Base-by-base conservation (phyloP, 2,888 invertebrate species). In the Trypoxylon attenuatum region DNA sequence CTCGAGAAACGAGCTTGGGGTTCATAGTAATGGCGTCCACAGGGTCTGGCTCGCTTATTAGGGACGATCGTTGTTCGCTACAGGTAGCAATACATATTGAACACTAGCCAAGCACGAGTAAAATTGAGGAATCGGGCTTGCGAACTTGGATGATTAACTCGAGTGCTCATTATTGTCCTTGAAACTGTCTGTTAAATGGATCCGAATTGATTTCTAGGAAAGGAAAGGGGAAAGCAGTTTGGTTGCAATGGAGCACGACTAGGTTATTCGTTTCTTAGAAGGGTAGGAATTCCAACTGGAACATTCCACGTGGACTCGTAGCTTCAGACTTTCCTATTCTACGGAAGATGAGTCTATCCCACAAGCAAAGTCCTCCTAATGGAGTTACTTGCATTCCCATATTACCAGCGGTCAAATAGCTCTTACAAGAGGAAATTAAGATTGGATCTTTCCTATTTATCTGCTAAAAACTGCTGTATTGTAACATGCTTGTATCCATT, bases 131-230 rank as follows among this genome's bases (percentile, higher is more conserved):
- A 58, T 58, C 42, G 50, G 27, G 49, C 43, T 57, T 29, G 50
- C 60, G 49, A 38, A 53, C 23, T 19, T 13, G 33, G 13, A 45
- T 64, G 63, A 59, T 18, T 58, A 58, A 53, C 52, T 42, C 58
- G 52, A 58, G 38, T 25, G 53, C 43, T 63, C 58, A 47, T 62
- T 52, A 47, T 53, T 15, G 47, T 52, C 29, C 38, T 3, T 42
- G 52, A 42, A 52, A 63, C 53, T 52, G 33, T 42, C 52, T 57
- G 22, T 19, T 25, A 42, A 57, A 52, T 33, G 50, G 50, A 50
- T 50, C 56, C n/a, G n/a, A n/a, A n/a, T n/a, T n/a, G n/a, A n/a
- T n/a, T n/a, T 15, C 13, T 39, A 50, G 22, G 16, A 43, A 25
- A 39, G 61, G 43, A 43, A 21, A 46, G 1, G 21, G 38, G 2